Conservation (phyloP, 2,797 vertebrate species). For the Luscinia megarhynchos region DNA sequence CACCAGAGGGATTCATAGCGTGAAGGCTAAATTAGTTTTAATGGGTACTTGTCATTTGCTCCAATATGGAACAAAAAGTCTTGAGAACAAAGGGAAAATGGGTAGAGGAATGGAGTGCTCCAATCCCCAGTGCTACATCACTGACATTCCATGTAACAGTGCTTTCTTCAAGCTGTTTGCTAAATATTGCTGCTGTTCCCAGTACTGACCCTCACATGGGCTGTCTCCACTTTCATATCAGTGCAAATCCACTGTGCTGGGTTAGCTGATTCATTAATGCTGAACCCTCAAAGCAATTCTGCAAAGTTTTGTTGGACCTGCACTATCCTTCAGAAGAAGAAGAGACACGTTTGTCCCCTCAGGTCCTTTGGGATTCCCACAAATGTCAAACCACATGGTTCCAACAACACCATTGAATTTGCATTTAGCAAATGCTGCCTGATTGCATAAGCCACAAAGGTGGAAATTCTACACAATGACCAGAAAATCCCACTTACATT, state of each 20-base stretch:
- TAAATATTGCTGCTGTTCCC: background rate
- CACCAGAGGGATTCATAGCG: background rate
- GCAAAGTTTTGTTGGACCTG: background rate
- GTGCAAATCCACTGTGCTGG: background rate
- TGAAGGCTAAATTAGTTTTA: constrained; percentile 23
- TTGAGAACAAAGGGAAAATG: background rate
- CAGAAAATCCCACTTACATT: background rate
- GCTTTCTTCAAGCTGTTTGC: background rate
- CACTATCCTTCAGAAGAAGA: background rate
- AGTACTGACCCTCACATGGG: background rate
- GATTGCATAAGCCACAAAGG: background rate
- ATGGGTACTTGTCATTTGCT: constrained; percentile 31
- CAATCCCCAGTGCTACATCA: background rate
- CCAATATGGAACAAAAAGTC: background rate
- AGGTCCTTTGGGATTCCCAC: background rate
- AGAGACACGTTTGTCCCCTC: background rate
- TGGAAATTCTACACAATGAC: background rate
- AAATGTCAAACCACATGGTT: background rate
- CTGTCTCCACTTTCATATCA: background rate
- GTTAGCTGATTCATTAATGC: background rate
- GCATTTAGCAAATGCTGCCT: background rate
- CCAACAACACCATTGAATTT: background rate
- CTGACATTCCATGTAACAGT: background rate
- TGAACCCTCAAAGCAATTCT: background rate
- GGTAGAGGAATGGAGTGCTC: background rate